Percentiles rank a stretch among this genome's conserved stretches.
Evolutionary conservation across 2,888 invertebrate species (phyloP).

Genomic region (Cheilosia scutellata): DNA sequence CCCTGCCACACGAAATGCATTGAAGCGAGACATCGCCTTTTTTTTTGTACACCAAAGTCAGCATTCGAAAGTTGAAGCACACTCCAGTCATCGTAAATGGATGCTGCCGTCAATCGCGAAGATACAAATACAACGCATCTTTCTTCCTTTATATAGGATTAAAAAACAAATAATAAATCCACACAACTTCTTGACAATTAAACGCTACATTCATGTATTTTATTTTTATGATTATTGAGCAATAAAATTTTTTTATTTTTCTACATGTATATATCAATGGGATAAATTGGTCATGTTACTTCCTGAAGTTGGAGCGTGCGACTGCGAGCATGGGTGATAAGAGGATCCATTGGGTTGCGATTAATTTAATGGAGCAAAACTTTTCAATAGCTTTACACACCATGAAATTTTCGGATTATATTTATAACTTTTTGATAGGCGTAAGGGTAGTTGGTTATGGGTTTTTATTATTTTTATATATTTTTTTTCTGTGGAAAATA

Average conservation of each 20-base stretch:
- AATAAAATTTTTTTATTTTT: conserved; percentile 71
- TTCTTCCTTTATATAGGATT: too few relatives aligned
- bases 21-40: too few relatives aligned
- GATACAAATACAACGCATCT: too few relatives aligned
- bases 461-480: not conserved
- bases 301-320: conserved; percentile 26
- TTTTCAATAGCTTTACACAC: conserved; percentile 75
- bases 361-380: conserved; percentile 72
- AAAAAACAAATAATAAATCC: too few relatives aligned
- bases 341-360: conserved; percentile 47
- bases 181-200: conserved; percentile 59
- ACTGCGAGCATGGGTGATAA: conserved; percentile 1
- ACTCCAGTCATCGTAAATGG: too few relatives aligned
- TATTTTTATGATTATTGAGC: conserved; percentile 70
- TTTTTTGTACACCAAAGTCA: too few relatives aligned
- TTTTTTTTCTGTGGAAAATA: conserved; percentile 19
- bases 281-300: conserved; percentile 40
- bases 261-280: not conserved
- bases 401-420: conserved; percentile 73
- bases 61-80: too few relatives aligned
- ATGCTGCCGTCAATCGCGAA: too few relatives aligned
- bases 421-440: conserved; percentile 69
- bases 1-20: too few relatives aligned
- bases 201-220: conserved; percentile 30
- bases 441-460: conserved; percentile 24